Conservation (phyloP, 2,113 vertebrate species). For the Callocephalon fimbriatum region DNA sequence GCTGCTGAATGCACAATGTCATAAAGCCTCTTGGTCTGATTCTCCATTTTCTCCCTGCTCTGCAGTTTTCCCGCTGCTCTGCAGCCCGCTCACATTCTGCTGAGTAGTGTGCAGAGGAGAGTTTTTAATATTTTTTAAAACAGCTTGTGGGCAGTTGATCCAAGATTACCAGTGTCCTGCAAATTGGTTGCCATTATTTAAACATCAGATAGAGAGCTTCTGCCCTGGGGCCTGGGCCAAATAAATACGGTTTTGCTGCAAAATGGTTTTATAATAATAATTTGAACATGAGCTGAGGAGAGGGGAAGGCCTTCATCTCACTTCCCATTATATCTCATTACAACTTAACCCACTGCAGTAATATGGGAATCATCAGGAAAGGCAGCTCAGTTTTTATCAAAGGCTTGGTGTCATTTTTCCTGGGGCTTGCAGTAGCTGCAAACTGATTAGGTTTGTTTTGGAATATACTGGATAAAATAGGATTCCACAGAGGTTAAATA, state of each 20-base stretch:
- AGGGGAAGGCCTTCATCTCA: background rate
- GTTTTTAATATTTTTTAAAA: background rate
- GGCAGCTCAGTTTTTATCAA: background rate
- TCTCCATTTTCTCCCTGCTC: background rate
- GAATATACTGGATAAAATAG: background rate
- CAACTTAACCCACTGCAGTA: background rate
- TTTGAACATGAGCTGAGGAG: background rate
- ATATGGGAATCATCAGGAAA: background rate
- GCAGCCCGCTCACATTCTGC: background rate
- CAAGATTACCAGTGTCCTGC: slow-evolving; percentile 34
- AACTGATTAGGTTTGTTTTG: background rate
- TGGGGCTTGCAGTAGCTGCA: background rate
- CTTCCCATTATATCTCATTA: background rate
- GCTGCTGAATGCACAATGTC: background rate
- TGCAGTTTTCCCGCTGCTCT: background rate
- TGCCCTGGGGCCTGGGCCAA: slow-evolving; percentile 30
- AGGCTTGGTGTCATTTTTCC: background rate
- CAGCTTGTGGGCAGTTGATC: background rate
- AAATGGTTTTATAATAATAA: slow-evolving; percentile 32
- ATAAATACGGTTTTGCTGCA: slow-evolving; percentile 38
- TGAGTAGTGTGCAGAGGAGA: background rate
- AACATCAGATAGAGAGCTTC: slow-evolving; percentile 44
- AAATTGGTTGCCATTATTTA: slow-evolving; percentile 63
- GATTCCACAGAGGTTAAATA: background rate
- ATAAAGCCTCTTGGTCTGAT: background rate